A percentile compares a stretch with the other conserved stretches of the same genome.
These are phyloP conservation scores for Tanytarsus gracilentus DNA, from an alignment of 2,888 invertebrate genomes.

Conservation along the genomic window DNA sequence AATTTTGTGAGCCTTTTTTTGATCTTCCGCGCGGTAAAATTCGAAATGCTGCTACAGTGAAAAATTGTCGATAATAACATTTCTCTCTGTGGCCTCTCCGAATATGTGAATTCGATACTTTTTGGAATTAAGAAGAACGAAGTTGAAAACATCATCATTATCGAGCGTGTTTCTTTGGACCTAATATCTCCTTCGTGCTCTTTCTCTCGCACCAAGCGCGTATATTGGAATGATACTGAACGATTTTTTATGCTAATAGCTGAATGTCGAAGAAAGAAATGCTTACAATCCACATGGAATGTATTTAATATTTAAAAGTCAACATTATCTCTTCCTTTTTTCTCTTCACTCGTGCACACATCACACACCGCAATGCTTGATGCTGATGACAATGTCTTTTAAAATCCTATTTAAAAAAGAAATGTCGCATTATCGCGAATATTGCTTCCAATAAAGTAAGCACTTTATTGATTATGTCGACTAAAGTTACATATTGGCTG, in stretches of 20 bases:
- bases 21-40: conserved; percentile 17
- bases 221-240: conserved; percentile 7
- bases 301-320: too few relatives aligned
- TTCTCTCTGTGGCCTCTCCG: background rate
- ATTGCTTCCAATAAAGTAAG: conserved; percentile 5
- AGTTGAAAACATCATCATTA: conserved; percentile 26
- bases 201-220: background rate
- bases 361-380: too few relatives aligned
- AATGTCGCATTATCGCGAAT: background rate
- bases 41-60: background rate
- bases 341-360: too few relatives aligned
- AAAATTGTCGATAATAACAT: conserved; percentile 19
- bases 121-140: too few relatives aligned
- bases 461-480: conserved; percentile 6
- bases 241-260: conserved; percentile 25
- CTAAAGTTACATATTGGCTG: too few relatives aligned
- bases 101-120: too few relatives aligned
- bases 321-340: too few relatives aligned
- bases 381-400: conserved; percentile 10
- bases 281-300: too few relatives aligned
- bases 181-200: background rate
- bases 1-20: conserved; percentile 11
- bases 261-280: background rate
- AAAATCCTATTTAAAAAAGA: conserved; percentile 5
- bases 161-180: background rate